A percentile compares a stretch with the other conserved stretches of the same genome.
phyloP scores from a whole-genome alignment of 2,888 invertebrate genomes.

The Junonia oenone region DNA sequence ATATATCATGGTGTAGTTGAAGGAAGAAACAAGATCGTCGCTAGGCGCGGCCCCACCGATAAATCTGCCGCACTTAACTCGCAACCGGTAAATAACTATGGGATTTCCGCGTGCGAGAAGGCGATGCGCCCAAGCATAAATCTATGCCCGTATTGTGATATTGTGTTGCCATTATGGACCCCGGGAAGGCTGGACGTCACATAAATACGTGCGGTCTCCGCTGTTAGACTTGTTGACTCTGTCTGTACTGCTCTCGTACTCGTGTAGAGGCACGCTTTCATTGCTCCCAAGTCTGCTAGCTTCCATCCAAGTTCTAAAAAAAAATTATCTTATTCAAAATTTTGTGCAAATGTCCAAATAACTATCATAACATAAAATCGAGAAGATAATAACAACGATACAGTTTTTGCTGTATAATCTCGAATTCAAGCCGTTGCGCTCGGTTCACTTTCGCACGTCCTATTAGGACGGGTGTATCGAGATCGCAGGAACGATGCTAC shows the following conservation, averaged over 20 bases:
- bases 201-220: slow-evolving; percentile 62
- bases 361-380: neutral
- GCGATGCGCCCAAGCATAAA: slow-evolving; percentile 75
- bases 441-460: slow-evolving; percentile 51
- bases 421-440: neutral
- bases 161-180: slow-evolving; percentile 77
- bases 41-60: slow-evolving; percentile 62
- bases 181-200: slow-evolving; percentile 61
- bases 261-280: slow-evolving; percentile 2
- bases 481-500: slow-evolving; percentile 64
- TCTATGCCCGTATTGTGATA: slow-evolving; percentile 78
- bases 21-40: slow-evolving; percentile 72
- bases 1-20: slow-evolving; percentile 45
- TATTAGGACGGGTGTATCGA: slow-evolving; percentile 67
- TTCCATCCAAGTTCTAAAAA: neutral
- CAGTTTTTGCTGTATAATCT: neutral
- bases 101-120: slow-evolving; percentile 78
- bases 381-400: neutral
- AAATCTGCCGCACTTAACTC: slow-evolving; percentile 78
- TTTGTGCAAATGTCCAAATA: neutral
- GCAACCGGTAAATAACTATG: slow-evolving; percentile 80
- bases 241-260: slow-evolving; percentile 19
- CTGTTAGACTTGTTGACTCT: slow-evolving; percentile 31
- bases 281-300: neutral
- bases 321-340: neutral